Evolutionary conservation across 2,113 vertebrate genomes (phyloP), one percentile per base, ranked within the genome.

Genomic region (Arvicanthis niloticus): DNA sequence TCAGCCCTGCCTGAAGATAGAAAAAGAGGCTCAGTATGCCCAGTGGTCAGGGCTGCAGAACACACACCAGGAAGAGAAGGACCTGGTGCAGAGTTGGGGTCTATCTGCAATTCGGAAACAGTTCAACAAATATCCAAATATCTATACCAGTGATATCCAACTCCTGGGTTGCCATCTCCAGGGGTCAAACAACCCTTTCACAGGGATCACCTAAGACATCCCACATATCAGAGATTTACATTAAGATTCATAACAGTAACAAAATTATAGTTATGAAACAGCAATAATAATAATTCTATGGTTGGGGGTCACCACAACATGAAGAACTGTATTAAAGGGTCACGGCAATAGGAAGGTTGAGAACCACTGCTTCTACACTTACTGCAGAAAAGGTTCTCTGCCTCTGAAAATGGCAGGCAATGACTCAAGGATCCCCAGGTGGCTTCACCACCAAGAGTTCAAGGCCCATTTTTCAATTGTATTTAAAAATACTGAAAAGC

Each of bases 401-500:
- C 72, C 93, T 75, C 90, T 85, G 24, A 67, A 67, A 91, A 77
- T 67, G 87, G 88, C 72, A 80, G 73, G n/a, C 75, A 89, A 45
- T 8, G 73, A 40, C 53, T 65, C 34, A 73, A 21, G 3, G 3
- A 31, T 72, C 48, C 24, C 73, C 48, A 53, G 51, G 56, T 48
- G 73, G 40, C 70, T 87, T 84, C 21, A 24, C n/a, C 29, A 24
- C 7, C 76, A 88, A 58, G 51, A 53, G 22, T 56, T n/a, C n/a
- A 65, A 56, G 22, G 7, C 29, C 62, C 68, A 19, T 31, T 90
- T 89, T 80, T 51, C 48, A 4, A 65, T 40, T 93, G 82, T 78
- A 40, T 53, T 75, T 84, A 51, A 51, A 51, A 51, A 51, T 10
- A 12, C 51, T 51, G 51, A 56, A 70, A 58, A 68, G 37, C 11